phyloP scores from a whole-genome alignment of 2,797 vertebrate species.

The Sebastes itinus region DNA sequence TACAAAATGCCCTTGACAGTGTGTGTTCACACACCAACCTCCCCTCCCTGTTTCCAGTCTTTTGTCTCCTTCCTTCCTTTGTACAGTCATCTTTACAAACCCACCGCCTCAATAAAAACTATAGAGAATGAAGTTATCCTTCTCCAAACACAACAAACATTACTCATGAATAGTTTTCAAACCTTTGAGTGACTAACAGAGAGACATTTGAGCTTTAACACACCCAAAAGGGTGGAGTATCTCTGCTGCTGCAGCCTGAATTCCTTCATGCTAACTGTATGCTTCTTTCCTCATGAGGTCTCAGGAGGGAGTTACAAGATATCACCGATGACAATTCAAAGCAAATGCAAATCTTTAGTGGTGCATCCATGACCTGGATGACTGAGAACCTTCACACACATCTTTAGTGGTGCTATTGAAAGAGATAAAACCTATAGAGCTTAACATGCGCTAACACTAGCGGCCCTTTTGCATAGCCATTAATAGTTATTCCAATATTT shows the following conservation, averaged over 20 bases:
- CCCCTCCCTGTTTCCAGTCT: conserved; percentile 22
- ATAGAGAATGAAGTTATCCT: conserved; percentile 25
- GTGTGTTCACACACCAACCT: conserved; percentile 39
- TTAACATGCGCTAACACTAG: background rate
- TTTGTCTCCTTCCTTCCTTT: conserved; percentile 58
- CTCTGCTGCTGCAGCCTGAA: conserved; percentile 33
- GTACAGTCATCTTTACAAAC: conserved; percentile 32
- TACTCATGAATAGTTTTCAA: conserved; percentile 45
- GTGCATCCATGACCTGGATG: no score
- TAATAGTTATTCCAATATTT: background rate
- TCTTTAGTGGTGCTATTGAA: background rate
- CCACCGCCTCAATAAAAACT: conserved; percentile 29
- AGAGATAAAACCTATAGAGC: background rate
- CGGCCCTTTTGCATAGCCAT: background rate
- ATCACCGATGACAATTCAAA: background rate
- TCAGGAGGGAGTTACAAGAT: background rate
- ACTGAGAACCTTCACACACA: background rate
- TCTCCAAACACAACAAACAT: conserved; percentile 33
- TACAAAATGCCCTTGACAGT: conserved; percentile 64
- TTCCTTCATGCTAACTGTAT: conserved; percentile 30
- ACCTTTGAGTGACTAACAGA: conserved; percentile 16
- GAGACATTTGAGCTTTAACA: conserved; percentile 22
- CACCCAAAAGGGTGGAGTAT: conserved; percentile 45
- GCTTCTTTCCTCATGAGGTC: conserved; percentile 1
- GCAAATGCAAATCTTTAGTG: background rate